Percentiles rank a stretch among this genome's conserved stretches.
These are phyloP conservation scores for Xenops minutus DNA, from an alignment of 2,797 vertebrate species.

Conservation along the genomic window DNA sequence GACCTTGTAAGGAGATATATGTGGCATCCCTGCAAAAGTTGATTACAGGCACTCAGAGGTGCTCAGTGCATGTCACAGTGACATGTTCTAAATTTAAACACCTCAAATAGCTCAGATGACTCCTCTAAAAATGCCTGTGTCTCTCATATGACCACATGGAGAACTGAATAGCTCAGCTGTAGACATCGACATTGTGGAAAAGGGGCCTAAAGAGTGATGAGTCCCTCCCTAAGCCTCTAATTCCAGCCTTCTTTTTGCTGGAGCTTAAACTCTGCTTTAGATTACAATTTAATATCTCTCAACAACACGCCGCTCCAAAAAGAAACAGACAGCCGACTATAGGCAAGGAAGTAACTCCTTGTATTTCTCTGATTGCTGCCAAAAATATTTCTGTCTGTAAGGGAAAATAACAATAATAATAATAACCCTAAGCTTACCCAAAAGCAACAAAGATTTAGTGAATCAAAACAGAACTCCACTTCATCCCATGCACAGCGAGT, in stretches of 20 bases:
- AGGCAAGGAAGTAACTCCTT: not conserved
- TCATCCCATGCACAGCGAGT: not conserved
- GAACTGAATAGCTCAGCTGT: not conserved
- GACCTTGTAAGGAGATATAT: accelerated
- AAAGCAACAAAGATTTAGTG: not conserved
- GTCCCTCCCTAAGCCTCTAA: not conserved
- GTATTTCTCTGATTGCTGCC: not conserved
- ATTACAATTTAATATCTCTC: not conserved
- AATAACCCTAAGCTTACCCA: not conserved
- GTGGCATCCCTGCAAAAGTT: not conserved
- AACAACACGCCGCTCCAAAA: not conserved
- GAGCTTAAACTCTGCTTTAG: not conserved
- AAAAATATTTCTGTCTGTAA: not conserved
- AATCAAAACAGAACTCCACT: not conserved
- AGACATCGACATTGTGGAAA: not conserved
- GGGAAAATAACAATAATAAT: not conserved
- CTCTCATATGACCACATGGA: not conserved
- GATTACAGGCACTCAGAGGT: not conserved
- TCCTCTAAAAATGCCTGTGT: not conserved
- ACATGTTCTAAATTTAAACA: not conserved
- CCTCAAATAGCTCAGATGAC: not conserved
- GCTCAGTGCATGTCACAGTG: not conserved
- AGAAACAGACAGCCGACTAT: not conserved
- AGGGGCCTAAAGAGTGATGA: not conserved
- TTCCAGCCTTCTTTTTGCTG: not conserved